Evolutionary conservation across 2,888 invertebrate genomes (phyloP).

Genomic region (Tenodera sinensis): DNA sequence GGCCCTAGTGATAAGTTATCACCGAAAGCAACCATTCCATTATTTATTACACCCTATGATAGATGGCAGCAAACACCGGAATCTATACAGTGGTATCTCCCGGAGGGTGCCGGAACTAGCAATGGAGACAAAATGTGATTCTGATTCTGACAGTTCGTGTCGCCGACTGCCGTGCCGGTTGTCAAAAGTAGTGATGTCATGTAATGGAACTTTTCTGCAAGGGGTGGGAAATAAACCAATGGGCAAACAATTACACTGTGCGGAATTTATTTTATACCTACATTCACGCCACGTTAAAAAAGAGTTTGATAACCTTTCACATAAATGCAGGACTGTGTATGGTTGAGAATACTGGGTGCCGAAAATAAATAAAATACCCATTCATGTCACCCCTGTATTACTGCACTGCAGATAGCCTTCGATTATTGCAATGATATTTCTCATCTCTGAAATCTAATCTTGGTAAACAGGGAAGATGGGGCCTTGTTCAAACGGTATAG

Average conservation of each 20-base stretch:
- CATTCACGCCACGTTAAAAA: too few relatives aligned
- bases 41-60: not conserved
- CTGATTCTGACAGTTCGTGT: not conserved
- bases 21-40: too few relatives aligned
- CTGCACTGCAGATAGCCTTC: not conserved
- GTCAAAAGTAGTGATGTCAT: not conserved
- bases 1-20: too few relatives aligned
- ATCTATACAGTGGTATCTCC: not conserved
- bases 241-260: not conserved
- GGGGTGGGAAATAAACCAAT: not conserved
- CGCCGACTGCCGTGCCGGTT: not conserved
- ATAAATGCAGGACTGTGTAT: too few relatives aligned
- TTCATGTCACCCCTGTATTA: not conserved
- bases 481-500: not conserved
- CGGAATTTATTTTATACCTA: not conserved
- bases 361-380: not conserved
- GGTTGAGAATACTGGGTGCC: not conserved
- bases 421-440: not conserved
- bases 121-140: not conserved
- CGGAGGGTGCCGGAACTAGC: not conserved
- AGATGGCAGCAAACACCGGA: conserved; percentile 37
- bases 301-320: too few relatives aligned
- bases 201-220: not conserved
- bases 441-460: not conserved
- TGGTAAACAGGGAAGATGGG: not conserved